These are phyloP conservation scores for Petrocephalus sullivani DNA, from an alignment of 2,797 vertebrate species.

Conservation along the genomic window DNA sequence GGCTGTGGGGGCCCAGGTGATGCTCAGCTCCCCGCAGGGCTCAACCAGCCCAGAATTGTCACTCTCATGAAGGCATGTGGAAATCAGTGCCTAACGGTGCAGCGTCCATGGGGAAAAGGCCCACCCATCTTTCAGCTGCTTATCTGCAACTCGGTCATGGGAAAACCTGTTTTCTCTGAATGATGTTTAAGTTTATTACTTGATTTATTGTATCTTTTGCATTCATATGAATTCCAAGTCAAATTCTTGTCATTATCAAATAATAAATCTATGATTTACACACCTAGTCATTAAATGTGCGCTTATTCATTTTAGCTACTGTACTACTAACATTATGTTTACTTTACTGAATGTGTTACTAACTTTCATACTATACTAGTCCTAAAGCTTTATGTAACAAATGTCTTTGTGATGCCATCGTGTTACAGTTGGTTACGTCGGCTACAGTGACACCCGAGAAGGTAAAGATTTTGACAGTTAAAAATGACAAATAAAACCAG, in stretches of 20 bases:
- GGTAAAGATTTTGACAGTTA: neutral
- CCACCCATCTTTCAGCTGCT: neutral
- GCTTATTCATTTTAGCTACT: neutral
- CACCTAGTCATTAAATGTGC: neutral
- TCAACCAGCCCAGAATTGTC: neutral
- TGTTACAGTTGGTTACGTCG: neutral
- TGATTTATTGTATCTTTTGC: neutral
- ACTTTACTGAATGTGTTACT: neutral
- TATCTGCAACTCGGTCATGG: neutral
- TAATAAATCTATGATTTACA: neutral
- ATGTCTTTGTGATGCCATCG: neutral
- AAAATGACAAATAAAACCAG: neutral
- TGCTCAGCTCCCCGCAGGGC: neutral
- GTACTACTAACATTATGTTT: neutral
- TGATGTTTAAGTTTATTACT: neutral
- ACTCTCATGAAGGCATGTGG: neutral
- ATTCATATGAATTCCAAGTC: neutral
- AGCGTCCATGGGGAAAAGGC: neutral
- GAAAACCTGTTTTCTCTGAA: neutral
- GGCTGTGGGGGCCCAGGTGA: neutral
- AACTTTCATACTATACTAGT: neutral
- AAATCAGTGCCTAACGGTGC: neutral
- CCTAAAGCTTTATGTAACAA: neutral
- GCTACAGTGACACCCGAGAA: neutral
- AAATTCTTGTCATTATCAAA: neutral